A percentile compares a stretch with the other conserved stretches of the same genome.
phyloP scores from a whole-genome alignment of 2,888 invertebrate species.

The Ceramica pisi region DNA sequence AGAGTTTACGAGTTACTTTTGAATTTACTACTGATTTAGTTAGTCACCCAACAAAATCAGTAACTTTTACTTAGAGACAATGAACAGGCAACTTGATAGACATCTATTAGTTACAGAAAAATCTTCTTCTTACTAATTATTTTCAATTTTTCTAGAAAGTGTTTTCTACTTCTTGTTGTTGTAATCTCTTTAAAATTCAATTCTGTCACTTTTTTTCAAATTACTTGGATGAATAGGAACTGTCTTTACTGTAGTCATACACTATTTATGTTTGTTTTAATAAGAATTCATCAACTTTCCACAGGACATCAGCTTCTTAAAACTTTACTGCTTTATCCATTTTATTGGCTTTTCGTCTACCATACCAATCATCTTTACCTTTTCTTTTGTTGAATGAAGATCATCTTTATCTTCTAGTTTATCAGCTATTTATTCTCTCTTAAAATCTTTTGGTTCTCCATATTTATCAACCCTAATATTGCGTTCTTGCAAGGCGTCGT shows the following conservation, averaged over 20 bases:
- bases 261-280: neutral
- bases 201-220: neutral
- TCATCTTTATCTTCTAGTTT: neutral
- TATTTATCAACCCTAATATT: slow-evolving; percentile 53
- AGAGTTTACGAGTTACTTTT: slow-evolving; percentile 7
- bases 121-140: neutral
- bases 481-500: slow-evolving; percentile 52
- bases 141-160: neutral
- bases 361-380: neutral
- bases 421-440: neutral
- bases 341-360: neutral
- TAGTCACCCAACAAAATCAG: neutral
- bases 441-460: neutral
- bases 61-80: neutral
- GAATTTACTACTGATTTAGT: slow-evolving; percentile 14
- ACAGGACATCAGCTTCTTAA: neutral
- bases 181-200: too few species aligned
- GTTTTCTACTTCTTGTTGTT: too few species aligned
- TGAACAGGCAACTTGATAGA: neutral
- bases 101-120: neutral
- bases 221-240: neutral
- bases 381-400: neutral
- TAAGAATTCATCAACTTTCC: too few species aligned
- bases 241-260: neutral
- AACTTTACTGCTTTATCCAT: neutral